phyloP scores from a whole-genome alignment of 2,113 vertebrate species.

The Actenoides lindsayi region DNA sequence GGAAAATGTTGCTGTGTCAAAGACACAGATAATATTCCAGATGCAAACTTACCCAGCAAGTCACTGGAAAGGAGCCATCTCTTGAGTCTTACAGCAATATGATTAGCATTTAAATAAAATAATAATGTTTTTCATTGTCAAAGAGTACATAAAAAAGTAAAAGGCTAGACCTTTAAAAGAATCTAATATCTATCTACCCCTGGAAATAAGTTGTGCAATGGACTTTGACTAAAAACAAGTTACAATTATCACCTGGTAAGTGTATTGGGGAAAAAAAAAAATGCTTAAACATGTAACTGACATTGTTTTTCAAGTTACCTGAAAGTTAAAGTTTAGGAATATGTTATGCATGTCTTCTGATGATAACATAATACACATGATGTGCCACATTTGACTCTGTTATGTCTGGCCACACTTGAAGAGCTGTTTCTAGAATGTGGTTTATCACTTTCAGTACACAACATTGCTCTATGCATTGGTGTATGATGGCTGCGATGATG shows the following conservation, averaged over 20 bases:
- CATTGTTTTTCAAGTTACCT: neutral
- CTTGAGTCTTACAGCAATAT: neutral
- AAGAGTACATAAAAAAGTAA: neutral
- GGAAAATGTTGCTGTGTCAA: constrained; percentile 5
- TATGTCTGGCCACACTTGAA: neutral
- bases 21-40: neutral
- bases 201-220: neutral
- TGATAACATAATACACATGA: neutral
- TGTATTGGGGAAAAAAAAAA: neutral
- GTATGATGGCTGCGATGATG: neutral
- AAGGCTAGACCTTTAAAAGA: neutral
- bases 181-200: neutral
- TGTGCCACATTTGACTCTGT: neutral
- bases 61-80: neutral
- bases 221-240: neutral
- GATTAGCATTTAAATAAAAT: neutral
- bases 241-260: neutral
- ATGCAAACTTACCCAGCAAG: neutral
- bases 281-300: neutral
- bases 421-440: neutral
- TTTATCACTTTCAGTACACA: neutral
- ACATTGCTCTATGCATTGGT: neutral
- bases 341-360: neutral
- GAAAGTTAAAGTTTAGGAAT: neutral
- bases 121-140: neutral